phyloP scores from a whole-genome alignment of 2,113 vertebrate species.

The Oplegnathus fasciatus region DNA sequence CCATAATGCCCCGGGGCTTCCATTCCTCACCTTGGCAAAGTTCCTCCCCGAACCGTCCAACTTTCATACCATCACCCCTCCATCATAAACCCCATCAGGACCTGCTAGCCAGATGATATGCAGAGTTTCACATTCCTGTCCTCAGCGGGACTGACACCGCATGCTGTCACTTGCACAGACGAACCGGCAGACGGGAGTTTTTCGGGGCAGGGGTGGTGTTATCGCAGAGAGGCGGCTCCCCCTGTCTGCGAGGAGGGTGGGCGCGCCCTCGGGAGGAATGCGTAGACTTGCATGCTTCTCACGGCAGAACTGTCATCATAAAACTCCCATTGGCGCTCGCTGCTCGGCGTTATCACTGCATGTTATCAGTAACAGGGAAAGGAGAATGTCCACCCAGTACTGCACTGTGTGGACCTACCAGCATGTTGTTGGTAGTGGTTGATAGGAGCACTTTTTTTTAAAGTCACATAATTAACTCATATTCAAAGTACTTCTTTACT shows the following conservation, averaged over 20 bases:
- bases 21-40: constrained; percentile 32
- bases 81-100: constrained; percentile 43
- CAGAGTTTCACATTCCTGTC: constrained; percentile 63
- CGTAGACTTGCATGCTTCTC: not conserved
- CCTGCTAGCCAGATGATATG: constrained; percentile 34
- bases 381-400: not conserved
- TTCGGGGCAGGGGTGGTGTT: not conserved
- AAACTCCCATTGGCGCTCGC: constrained; percentile 21
- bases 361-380: constrained; percentile 19
- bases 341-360: not conserved
- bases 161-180: constrained; percentile 56
- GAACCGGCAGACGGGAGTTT: not conserved
- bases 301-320: constrained; percentile 37
- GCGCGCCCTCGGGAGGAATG: constrained; percentile 65
- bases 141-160: constrained; percentile 18
- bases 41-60: not conserved
- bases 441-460: not conserved
- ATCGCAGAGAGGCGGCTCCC: constrained; percentile 27
- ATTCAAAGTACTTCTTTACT: not conserved
- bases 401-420: not conserved
- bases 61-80: constrained; percentile 13
- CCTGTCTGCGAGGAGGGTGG: constrained; percentile 45
- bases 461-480: not conserved
- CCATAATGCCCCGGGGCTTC: constrained; percentile 32
- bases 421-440: not conserved